These are phyloP conservation scores for Copidosoma aretas DNA, from an alignment of 2,888 invertebrate species.

Conservation along the genomic window DNA sequence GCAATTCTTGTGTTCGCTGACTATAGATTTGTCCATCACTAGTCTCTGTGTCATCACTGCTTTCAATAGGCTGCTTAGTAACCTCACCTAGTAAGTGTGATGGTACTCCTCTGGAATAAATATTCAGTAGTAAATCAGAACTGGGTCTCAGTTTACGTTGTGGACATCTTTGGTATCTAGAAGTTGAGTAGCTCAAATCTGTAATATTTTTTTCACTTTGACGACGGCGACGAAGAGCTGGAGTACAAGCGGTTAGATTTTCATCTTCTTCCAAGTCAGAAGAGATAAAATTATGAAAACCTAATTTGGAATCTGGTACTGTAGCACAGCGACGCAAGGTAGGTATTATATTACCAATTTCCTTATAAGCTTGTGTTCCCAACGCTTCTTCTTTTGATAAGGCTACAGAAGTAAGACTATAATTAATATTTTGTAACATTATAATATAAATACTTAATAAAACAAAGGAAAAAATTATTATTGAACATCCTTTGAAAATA, in stretches of 20 bases:
- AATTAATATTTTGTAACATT: too few relatives aligned
- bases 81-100: constrained; percentile 56
- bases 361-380: too few relatives aligned
- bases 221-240: constrained; percentile 78
- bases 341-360: too few relatives aligned
- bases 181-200: constrained; percentile 82
- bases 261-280: constrained; percentile 59
- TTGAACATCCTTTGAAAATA: too few relatives aligned
- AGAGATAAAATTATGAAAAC: constrained; percentile 49
- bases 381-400: too few relatives aligned
- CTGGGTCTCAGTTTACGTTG: constrained; percentile 53
- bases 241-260: constrained; percentile 64
- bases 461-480: too few relatives aligned
- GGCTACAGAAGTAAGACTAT: too few relatives aligned
- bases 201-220: constrained; percentile 84
- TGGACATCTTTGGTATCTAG: constrained; percentile 73
- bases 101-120: constrained; percentile 55
- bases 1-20: constrained; percentile 41
- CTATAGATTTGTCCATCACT: constrained; percentile 46
- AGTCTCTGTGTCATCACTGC: constrained; percentile 60
- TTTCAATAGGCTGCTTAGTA: constrained; percentile 57
- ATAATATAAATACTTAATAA: too few relatives aligned
- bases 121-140: constrained; percentile 54
- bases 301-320: constrained; percentile 60
- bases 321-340: constrained; percentile 60